phyloP scores from a whole-genome alignment of 1,140 invertebrate genomes.

The Drosophila ohnishii region DNA sequence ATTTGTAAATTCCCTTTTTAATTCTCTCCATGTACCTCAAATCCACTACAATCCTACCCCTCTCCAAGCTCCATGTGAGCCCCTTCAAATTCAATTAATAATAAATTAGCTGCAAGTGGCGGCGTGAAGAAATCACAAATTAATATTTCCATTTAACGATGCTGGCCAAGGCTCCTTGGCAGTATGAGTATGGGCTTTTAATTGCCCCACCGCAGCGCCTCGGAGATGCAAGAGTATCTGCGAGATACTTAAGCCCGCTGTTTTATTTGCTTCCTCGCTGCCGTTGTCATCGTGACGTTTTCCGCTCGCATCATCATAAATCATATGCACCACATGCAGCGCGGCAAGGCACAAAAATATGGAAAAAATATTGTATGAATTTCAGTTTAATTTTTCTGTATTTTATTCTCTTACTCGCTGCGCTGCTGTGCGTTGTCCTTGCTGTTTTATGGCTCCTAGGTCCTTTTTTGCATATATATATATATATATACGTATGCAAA shows the following conservation, averaged over 20 bases:
- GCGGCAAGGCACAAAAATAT: conserved; percentile 48
- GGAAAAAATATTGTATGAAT: conserved; percentile 36
- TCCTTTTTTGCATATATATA: conserved; percentile 53
- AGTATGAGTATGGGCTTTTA: conserved; percentile 50
- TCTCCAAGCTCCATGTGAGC: conserved; percentile 5
- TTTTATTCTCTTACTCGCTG: conserved; percentile 43
- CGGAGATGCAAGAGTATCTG: conserved; percentile 30
- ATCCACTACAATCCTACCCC: not conserved
- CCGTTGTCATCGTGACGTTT: conserved; percentile 54
- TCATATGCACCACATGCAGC: conserved; percentile 73
- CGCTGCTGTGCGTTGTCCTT: conserved; percentile 55
- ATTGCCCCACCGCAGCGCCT: conserved; percentile 51
- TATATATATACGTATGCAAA: conserved; percentile 49
- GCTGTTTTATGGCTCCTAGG: conserved; percentile 68
- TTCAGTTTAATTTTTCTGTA: conserved; percentile 52
- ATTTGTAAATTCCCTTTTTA: no score
- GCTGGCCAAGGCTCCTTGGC: conserved; percentile 30
- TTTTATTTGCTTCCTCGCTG: conserved; percentile 43
- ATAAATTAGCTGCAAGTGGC: conserved; percentile 74
- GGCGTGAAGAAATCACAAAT: conserved; percentile 69
- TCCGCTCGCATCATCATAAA: conserved; percentile 72
- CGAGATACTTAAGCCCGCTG: conserved; percentile 52
- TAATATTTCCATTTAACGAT: conserved; percentile 68
- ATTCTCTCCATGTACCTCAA: not conserved
- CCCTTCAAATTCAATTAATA: conserved; percentile 74